Evolutionary conservation across 1,140 invertebrate genomes (phyloP).

Genomic region (Drosophila lini): DNA sequence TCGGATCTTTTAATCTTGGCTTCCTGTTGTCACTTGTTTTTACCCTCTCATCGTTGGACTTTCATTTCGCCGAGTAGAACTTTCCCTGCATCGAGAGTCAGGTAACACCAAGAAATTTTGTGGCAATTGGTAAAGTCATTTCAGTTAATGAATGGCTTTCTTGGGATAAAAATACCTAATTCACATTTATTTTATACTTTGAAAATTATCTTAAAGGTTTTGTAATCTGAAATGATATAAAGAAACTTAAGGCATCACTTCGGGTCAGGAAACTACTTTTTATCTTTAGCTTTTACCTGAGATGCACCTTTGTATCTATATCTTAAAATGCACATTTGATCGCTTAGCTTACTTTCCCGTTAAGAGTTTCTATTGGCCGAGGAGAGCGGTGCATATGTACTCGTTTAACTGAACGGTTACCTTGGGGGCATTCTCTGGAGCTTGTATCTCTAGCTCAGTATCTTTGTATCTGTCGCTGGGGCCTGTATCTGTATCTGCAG

Average conservation of each 20-base stretch:
- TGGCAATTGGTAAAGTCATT: background rate
- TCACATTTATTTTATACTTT: background rate
- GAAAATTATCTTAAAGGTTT: background rate
- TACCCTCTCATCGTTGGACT: conserved; percentile 17
- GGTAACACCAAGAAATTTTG: conserved; percentile 1
- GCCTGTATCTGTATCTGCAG: conserved; percentile 22
- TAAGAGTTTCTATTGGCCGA: conserved; percentile 19
- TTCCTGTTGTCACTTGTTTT: conserved; percentile 48
- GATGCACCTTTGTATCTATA: background rate
- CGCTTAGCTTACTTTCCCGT: conserved; percentile 8
- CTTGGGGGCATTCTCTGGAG: conserved; percentile 19
- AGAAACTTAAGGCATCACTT: no score
- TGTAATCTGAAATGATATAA: background rate
- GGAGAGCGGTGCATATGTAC: conserved; percentile 9
- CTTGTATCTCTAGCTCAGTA: conserved; percentile 28
- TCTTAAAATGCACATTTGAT: conserved; percentile 3
- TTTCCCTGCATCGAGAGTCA: conserved; percentile 12
- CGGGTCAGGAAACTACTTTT: no score
- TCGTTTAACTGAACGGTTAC: conserved; percentile 10
- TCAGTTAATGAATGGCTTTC: background rate
- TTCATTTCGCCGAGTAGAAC: conserved; percentile 24
- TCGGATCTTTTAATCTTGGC: conserved; percentile 43
- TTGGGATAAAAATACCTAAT: background rate
- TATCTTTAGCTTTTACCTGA: background rate
- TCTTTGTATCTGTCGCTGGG: conserved; percentile 19